These are phyloP conservation scores for Ceratoteleas bidentatus DNA, from an alignment of 1,140 invertebrate species.

Conservation along the genomic window DNA sequence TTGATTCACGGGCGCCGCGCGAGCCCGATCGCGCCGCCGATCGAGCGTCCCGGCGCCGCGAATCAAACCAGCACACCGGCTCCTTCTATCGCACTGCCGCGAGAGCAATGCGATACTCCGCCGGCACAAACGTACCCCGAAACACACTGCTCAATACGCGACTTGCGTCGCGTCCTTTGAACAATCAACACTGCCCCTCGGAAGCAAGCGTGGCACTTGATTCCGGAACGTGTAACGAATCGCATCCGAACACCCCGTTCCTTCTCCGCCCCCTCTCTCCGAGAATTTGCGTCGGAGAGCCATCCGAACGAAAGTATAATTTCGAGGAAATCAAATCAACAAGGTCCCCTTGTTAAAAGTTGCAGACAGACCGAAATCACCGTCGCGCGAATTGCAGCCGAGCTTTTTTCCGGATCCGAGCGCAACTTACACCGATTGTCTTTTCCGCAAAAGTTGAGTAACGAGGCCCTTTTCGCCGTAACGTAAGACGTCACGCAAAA, in stretches of 20 bases:
- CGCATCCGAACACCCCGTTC: slow-evolving; percentile 8
- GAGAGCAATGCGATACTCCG: slow-evolving; percentile 44
- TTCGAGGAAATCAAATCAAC: slow-evolving; percentile 20
- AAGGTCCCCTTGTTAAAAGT: slow-evolving; percentile 6
- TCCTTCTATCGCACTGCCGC: slow-evolving; percentile 28
- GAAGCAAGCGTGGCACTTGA: slow-evolving; percentile 51
- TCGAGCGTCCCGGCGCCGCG: no score
- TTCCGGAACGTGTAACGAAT: slow-evolving; percentile 54
- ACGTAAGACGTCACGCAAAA: no score
- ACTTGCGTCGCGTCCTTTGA: slow-evolving; percentile 57
- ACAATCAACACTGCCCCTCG: slow-evolving; percentile 61
- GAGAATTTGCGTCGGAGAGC: slow-evolving; percentile 46
- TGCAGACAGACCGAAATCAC: not conserved
- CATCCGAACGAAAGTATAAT: slow-evolving; percentile 54
- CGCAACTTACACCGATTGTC: no score
- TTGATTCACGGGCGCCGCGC: slow-evolving; percentile 9
- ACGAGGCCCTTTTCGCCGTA: no score
- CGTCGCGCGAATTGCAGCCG: not conserved
- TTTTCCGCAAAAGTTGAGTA: no score
- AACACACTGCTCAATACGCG: slow-evolving; percentile 65
- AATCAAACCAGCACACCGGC: no score
- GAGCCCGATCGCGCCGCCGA: no score
- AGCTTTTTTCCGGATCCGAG: no score
- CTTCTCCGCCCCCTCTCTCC: not conserved
- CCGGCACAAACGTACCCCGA: slow-evolving; percentile 52